Conservation (phyloP, 2,797 vertebrate genomes). For the Melanotaenia parkinsoni region DNA sequence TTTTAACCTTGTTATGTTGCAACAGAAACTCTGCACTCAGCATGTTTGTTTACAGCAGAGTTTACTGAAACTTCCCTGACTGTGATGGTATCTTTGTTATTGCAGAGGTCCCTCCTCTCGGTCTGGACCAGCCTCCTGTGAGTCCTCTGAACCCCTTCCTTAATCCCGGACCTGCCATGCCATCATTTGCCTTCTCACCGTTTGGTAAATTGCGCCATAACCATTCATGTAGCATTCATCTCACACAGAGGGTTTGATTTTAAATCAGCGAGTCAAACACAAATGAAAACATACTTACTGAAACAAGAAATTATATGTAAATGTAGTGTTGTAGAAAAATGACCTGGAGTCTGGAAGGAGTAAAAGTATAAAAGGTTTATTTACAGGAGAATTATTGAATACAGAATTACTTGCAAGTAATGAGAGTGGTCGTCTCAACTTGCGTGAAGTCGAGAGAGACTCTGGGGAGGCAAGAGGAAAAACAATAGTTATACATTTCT, state of each 20-base stretch:
- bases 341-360: too few species aligned
- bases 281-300: background rate
- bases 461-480: too few species aligned
- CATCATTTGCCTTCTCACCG: constrained; percentile 68
- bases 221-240: background rate
- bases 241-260: background rate
- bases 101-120: constrained; percentile 39
- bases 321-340: background rate
- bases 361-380: too few species aligned
- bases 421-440: too few species aligned
- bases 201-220: constrained; percentile 62
- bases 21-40: constrained; percentile 22
- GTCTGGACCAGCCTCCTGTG: constrained; percentile 48
- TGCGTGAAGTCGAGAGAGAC: too few species aligned
- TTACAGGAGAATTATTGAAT: too few species aligned
- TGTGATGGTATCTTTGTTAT: constrained; percentile 20
- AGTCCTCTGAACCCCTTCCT: constrained; percentile 70
- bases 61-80: constrained; percentile 36
- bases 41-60: constrained; percentile 27
- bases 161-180: constrained; percentile 21
- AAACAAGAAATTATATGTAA: background rate
- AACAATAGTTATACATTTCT: too few species aligned
- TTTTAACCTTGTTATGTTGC: background rate
- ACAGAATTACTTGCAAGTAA: too few species aligned
- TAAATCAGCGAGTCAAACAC: background rate